Conservation (phyloP, 2,113 vertebrate species). For the Nicator chloris region DNA sequence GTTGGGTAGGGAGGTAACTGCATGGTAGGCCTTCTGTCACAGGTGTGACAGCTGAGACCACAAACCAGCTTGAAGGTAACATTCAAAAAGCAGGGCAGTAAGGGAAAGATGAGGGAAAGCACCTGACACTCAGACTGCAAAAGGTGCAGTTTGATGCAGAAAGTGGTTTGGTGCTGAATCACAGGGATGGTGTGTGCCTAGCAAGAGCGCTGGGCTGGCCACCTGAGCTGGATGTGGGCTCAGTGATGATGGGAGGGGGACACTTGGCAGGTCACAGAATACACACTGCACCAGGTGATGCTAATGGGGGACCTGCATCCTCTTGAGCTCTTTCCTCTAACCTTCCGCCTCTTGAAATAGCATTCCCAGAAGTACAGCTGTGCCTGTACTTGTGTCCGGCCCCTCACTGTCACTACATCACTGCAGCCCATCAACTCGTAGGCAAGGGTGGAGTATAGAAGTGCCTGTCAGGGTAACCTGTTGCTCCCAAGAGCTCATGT, state of each 20-base stretch:
- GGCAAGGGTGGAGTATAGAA: not conserved
- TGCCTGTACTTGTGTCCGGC: not conserved
- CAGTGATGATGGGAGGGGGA: not conserved
- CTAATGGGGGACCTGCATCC: not conserved
- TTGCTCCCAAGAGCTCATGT: not conserved
- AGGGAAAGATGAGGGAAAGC: not conserved
- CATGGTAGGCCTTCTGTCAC: not conserved
- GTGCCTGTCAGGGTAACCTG: fast-evolving
- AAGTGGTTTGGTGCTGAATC: not conserved
- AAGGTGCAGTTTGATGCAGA: not conserved
- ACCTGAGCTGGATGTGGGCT: not conserved
- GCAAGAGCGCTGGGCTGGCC: not conserved
- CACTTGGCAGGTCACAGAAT: not conserved
- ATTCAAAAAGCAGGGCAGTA: not conserved
- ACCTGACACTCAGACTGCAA: not conserved
- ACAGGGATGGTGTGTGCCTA: not conserved
- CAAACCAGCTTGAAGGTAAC: not conserved
- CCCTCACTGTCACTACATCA: not conserved
- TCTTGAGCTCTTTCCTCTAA: not conserved
- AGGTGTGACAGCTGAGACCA: not conserved
- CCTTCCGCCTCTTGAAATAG: not conserved
- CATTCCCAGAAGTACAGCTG: not conserved
- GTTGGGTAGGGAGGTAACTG: not conserved
- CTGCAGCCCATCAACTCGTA: not conserved
- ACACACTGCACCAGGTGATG: not conserved